Evolutionary conservation across 2,113 vertebrate genomes (phyloP), one percentile per base, ranked within the genome.

Genomic region (Siphamia tubifer): DNA sequence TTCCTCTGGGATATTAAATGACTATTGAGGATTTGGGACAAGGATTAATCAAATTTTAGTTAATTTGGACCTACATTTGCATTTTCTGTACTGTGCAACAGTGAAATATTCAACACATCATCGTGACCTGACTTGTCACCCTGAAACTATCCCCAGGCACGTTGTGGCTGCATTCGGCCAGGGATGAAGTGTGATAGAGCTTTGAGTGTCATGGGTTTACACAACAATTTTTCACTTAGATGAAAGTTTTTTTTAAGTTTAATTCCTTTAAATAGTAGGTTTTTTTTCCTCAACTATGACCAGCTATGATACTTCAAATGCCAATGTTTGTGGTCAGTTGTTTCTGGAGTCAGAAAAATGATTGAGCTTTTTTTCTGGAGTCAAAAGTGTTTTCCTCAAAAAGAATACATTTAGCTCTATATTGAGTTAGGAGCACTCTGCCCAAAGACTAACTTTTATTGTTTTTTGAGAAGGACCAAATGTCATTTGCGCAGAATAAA

Each of bases 1-100:
- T 62, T 81, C 75, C 51, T 49, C 20, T 12, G 0, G 1, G 39
- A 67, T 56, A 57, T 56, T 72, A 66, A 86, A 62, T 64, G 42
- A 55, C 81, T 34, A 68, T 69, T 23, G 23, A 83, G 71, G 83
- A 82, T 84, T 82, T 67, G 55, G 79, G 79, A 58, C 58, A 40
- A 25, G 74, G 79, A 81, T 84, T 84, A 74, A 21, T 9, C 42
- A 45, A 45, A 53, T 56, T 30, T 28, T 43, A 70, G 39, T 71
- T 62, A 4, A 82, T 76, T 68, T 81, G 49, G 42, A 66, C 40
- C 36, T 13, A 15, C 63, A 45, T 66, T 53, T 44, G 47, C 66
- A 7, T 58, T 58, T 77, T 56, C 19, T 53, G 16, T 66, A n/a
- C 34, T 2, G 0, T 74, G 60, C 24, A 2, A 39, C 20, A 36